Evolutionary conservation across 2,888 invertebrate species (phyloP), one percentile per base, ranked within the genome.

Genomic region (Pseudococcus viburni): DNA sequence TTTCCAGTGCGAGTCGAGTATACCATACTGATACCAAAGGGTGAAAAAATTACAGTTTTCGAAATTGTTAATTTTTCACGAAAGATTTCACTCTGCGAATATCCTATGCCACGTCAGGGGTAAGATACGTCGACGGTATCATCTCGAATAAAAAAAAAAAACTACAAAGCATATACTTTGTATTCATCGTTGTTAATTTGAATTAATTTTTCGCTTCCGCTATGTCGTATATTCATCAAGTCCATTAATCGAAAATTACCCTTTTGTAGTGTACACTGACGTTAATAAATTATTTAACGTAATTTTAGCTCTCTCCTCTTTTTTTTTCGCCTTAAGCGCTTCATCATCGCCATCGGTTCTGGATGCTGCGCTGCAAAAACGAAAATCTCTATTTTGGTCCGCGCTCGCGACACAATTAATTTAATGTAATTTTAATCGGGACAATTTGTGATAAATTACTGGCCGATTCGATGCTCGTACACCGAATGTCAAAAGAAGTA

Each of bases 201-300:
- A 73, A 73, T 73, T 73, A 73, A 73, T 73, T 73, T 73, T 73
- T 73, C 68, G 68, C 68, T 73, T 73, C 68, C 68, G 68, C 33
- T 12, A 33, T 73, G 33, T 73, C 68, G 68, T 73, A 73, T 73
- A 33, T 33, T 73, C 68, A 73, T 73, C 68, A 73, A 73, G 68
- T 73, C 68, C 68, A 73, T 73, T 73, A 73, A 26, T 73, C 33
- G 68, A 73, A 73, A 73, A 73, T 73, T 73, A 73, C 68, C 68
- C 68, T 73, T 73, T 73, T 73, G 68, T 73, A 73, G 68, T 12
- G 68, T 73, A 33, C 26, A 73, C 22, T 33, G 68, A 73, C 68
- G 68, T 73, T 73, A 73, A 73, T 73, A 73, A 73, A 73, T 73
- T 73, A 73, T 73, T 73, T 73, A 73, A 73, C 68, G 68, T 73